Conservation (phyloP, 2,888 invertebrate species). For the Meta bourneti region DNA sequence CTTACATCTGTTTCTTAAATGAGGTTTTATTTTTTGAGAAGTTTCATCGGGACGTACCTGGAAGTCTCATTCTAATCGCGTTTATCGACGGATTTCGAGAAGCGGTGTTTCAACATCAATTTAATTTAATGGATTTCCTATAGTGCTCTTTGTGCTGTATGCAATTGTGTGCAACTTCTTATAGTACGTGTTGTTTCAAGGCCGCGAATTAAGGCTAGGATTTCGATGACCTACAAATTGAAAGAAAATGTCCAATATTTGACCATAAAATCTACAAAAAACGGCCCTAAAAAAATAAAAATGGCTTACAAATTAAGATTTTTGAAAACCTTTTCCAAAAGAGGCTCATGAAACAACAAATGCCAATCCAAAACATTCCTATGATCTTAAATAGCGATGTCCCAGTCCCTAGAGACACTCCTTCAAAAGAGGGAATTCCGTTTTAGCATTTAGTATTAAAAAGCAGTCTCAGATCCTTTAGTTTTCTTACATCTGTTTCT, state of each 20-base stretch:
- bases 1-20: background rate
- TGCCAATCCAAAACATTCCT: too few relatives aligned
- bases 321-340: too few relatives aligned
- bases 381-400: slow-evolving; percentile 36
- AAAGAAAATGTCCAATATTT: too few relatives aligned
- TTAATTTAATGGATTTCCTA: background rate
- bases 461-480: background rate
- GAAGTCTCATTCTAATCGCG: background rate
- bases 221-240: too few relatives aligned
- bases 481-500: background rate
- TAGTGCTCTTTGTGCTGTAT: background rate
- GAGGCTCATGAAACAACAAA: too few relatives aligned
- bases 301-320: too few relatives aligned
- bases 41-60: background rate
- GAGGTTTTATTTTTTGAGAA: background rate
- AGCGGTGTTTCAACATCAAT: background rate
- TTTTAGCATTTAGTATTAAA: slow-evolving; percentile 17
- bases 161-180: too few relatives aligned
- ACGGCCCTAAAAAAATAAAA: too few relatives aligned
- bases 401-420: background rate
- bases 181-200: too few relatives aligned
- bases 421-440: background rate
- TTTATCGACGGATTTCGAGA: background rate
- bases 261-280: too few relatives aligned
- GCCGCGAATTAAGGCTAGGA: too few relatives aligned